Evolutionary conservation across 2,797 vertebrate species (phyloP), one percentile per base, ranked within the genome.

Genomic region (Ara ararauna): DNA sequence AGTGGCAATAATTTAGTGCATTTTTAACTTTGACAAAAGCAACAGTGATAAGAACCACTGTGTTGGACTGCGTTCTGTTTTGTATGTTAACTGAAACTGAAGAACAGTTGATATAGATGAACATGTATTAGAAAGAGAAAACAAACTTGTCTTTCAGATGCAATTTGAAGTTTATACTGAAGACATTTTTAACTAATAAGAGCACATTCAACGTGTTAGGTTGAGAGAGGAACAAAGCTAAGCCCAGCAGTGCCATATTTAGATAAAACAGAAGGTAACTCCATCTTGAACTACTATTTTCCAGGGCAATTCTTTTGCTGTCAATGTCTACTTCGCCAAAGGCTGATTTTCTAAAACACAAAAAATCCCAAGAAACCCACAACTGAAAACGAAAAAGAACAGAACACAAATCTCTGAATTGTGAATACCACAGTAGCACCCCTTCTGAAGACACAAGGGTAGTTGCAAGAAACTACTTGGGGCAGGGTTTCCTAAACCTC

Each of bases 11-110:
- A 93, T 54, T 93, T 30, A 91, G 30, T 8, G 11, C 45, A 56
- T 68, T 91, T 80, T 92, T 67, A 91, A 80, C 70, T 56, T 24
- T 71, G 76, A 27, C 40, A 91, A 87, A 88, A 91, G 68, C 45
- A 78, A 40, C 36, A n/a, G 6, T 30, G 67, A 9, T 82, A 90
- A 91, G 71, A 88, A 61, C 29, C 53, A 65, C 74, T 27, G 54
- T 42, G 68, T 75, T 87, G 30, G 51, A 86, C 72, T 77, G 62
- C 16, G 5, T 53, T 80, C 44, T 24, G 27, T 67, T 80, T 38
- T 74, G 23, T 60, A 36, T 70, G 34, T 91, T 85, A 77, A 83
- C 5, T 61, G 61, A 76, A 88, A 87, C 11, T 13, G 38, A 72
- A 64, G 48, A 86, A 66, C 11, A 77, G 53, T 48, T 83, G 47